Base-by-base conservation (phyloP, 2,797 vertebrate genomes). In the Taeniopygia guttata region DNA sequence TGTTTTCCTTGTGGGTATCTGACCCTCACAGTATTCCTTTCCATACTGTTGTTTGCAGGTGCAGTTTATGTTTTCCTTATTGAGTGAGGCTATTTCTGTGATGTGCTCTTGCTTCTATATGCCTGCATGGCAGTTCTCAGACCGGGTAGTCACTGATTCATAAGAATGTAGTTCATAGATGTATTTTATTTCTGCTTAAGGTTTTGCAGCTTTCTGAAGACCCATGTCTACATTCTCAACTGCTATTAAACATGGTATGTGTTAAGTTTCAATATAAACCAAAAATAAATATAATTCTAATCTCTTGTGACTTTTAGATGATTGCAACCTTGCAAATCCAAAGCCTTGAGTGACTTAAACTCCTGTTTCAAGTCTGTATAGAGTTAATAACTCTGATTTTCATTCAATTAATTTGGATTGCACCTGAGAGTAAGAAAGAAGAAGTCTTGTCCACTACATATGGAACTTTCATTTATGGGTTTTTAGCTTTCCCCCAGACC, bases 151-250 rank as follows among this genome's bases (percentile, higher is more conserved):
- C 2, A 2, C 34, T 52, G 27, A 70, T 52, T 38, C 59, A 19
- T 16, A 32, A 73, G 3, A 9, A 9, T 52, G 91, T 38, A 48
- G 13, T 66, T 76, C 36, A 16, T 9, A 58, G 43, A 73, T 52
- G 15, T 10, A 17, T 76, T 77, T 89, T 66, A 63, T 15, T 16
- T 58, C 67, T 84, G 16, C 17, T 59, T 26, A 84, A 60, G 8
- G 22, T 74, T 96, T 94, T 82, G 48, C 45, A 94, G 45, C 29
- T 79, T 94, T 84, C 48, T 70, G 67, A 79, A 80, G n/a, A 74
- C 19, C 12, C 5, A 4, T 51, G 59, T 23, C 54, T 76, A 58
- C 2, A 16, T 34, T 60, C 17, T 3, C 63, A 93, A 55, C 7
- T 55, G 56, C 34, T 59, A 19, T 59, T 38, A 38, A 69, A 46